A percentile compares a stretch with the other conserved stretches of the same genome.
phyloP scores from a whole-genome alignment of 2,113 vertebrate genomes.

The Sciurus niger region DNA sequence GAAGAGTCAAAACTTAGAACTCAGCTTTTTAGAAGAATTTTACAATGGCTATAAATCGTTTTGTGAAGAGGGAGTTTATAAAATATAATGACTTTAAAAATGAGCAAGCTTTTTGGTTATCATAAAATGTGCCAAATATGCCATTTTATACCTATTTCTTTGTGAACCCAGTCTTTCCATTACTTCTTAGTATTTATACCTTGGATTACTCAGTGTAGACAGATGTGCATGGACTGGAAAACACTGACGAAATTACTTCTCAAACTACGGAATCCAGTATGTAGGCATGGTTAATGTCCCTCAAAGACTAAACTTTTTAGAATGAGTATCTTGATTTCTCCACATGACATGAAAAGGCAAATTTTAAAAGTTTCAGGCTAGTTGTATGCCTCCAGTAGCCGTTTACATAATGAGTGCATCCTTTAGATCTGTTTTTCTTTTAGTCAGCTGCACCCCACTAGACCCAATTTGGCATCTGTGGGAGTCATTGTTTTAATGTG shows the following conservation, averaged over 20 bases:
- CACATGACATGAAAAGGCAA: background rate
- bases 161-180: slow-evolving; percentile 50
- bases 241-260: background rate
- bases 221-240: background rate
- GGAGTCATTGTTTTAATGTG: slow-evolving; percentile 13
- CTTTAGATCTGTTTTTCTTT: background rate
- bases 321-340: slow-evolving; percentile 47
- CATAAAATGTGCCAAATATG: slow-evolving; percentile 43
- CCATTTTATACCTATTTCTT: slow-evolving; percentile 42
- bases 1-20: slow-evolving; percentile 66
- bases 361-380: background rate
- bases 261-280: background rate
- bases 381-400: background rate
- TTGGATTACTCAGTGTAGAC: background rate
- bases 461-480: slow-evolving; percentile 32
- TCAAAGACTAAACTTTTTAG: slow-evolving; percentile 14
- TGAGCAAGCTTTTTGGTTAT: slow-evolving; percentile 29
- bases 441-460: background rate
- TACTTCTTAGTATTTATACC: background rate
- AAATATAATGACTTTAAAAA: slow-evolving; percentile 71
- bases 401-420: slow-evolving; percentile 25
- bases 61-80: slow-evolving; percentile 70
- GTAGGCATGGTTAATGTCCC: background rate
- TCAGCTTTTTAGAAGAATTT: slow-evolving; percentile 76
- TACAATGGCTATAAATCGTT: slow-evolving; percentile 74